Base-by-base conservation (phyloP, 2,113 vertebrate genomes). In the Esox niger region DNA sequence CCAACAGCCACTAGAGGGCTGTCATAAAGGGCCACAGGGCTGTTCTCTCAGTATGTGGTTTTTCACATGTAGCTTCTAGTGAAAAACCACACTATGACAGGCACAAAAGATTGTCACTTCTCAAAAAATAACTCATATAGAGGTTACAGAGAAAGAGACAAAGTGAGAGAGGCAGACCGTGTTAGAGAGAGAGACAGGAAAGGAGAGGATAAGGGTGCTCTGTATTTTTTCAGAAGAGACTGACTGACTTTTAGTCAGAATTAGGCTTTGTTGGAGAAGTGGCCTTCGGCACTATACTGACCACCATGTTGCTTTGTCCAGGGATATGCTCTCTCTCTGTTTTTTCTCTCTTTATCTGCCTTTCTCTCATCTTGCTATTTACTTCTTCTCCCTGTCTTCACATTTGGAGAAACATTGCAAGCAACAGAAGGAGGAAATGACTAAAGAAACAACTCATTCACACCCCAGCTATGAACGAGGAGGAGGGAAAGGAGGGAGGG, bases 401-500 rank as follows among this genome's bases (percentile, higher is more conserved):
- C 67, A 62, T 69, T 84, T 64, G 75, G 76, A 80, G 82, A 83
- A 80, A 79, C 81, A 69, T 25, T 66, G 54, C 26, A 26, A 79
- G 56, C 67, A 66, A 68, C 32, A 52, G 70, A 78, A 83, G 77
- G 77, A 87, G 87, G 85, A 88, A 90, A 74, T 86, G 82, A 84
- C 84, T 87, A 86, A 84, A 84, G 81, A 84, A 87, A 79, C 70
- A 43, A 84, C 49, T 87, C 74, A 82, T 83, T 85, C 66, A 81
- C 84, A 85, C 74, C 79, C 78, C 67, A 82, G 71, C 66, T 59
- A 66, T 82, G n/a, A n/a, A n/a, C n/a, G 76, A 77, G 38, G 60
- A 31, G 31, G 31, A 62, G 79, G 75, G 68, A 76, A n/a, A 23
- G 64, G 85, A 75, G 63, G 73, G 84, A 87, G 76, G 63, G 73